Percentiles rank a stretch among this genome's conserved stretches.
phyloP scores from a whole-genome alignment of 2,888 invertebrate species.

The Lomographa bimaculata region DNA sequence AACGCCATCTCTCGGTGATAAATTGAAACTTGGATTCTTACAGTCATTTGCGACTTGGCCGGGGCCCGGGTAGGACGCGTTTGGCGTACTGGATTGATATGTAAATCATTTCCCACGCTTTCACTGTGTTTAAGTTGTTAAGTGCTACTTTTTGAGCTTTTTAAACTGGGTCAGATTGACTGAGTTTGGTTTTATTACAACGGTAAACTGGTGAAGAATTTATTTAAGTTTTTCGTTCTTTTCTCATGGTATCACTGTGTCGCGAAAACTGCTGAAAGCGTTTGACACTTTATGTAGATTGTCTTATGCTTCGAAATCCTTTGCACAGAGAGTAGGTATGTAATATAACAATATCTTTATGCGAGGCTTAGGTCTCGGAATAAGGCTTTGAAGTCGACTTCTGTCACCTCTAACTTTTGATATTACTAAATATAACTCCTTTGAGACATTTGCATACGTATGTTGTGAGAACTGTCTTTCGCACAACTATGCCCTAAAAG shows the following conservation, averaged over 20 bases:
- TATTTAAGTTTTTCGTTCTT: constrained; percentile 1
- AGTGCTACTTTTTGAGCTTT: constrained; percentile 19
- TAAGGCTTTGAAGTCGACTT: too few relatives aligned
- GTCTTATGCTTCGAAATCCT: too few relatives aligned
- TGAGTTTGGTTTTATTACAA: constrained; percentile 4
- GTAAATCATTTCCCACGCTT: constrained; percentile 44
- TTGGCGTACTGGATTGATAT: constrained; percentile 47
- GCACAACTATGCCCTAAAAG: constrained; percentile 23
- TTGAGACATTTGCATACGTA: too few relatives aligned
- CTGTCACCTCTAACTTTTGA: too few relatives aligned
- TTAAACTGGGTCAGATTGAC: constrained; percentile 15
- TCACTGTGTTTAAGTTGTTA: constrained; percentile 33
- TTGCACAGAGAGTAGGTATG: too few relatives aligned
- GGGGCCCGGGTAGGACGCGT: constrained; percentile 38
- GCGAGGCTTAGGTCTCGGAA: too few relatives aligned
- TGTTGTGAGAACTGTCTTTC: too few relatives aligned
- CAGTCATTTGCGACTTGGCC: constrained; percentile 65
- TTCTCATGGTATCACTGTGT: too few relatives aligned
- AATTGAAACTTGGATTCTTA: constrained; percentile 79
- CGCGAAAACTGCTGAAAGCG: too few relatives aligned
- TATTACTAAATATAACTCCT: too few relatives aligned
- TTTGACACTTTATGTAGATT: too few relatives aligned
- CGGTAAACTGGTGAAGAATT: background rate
- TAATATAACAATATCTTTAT: too few relatives aligned
- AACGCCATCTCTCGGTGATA: constrained; percentile 80